A percentile compares a stretch with the other conserved stretches of the same genome.
These are phyloP conservation scores for Sebastes variabilis DNA, from an alignment of 2,797 vertebrate species.

Conservation along the genomic window DNA sequence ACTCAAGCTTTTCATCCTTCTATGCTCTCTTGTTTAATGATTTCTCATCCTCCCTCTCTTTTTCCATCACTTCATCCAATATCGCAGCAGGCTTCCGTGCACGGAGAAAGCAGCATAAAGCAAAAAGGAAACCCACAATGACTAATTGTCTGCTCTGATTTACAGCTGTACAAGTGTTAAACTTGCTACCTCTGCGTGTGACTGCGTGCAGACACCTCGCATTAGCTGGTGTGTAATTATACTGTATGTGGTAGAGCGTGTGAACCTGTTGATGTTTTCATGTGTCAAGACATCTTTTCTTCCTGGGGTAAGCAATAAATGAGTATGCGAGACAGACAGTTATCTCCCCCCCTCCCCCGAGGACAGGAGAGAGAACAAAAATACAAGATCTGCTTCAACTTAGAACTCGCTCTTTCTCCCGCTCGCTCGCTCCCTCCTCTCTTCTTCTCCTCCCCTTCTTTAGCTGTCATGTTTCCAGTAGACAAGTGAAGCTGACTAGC, in stretches of 20 bases:
- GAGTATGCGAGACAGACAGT: constrained; percentile 33
- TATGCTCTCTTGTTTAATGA: constrained; percentile 47
- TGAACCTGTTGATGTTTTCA: constrained; percentile 20
- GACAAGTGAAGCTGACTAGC: constrained; percentile 35
- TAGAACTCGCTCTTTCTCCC: constrained; percentile 34
- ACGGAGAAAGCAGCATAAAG: constrained; percentile 46
- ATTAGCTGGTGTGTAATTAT: constrained; percentile 24
- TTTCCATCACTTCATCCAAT: constrained; percentile 51
- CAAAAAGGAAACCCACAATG: constrained; percentile 53
- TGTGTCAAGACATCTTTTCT: constrained; percentile 15
- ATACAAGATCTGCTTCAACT: constrained; percentile 47
- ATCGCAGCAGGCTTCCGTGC: constrained; percentile 62
- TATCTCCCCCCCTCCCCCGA: not conserved
- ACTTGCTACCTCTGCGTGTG: constrained; percentile 20
- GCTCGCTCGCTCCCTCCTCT: not conserved
- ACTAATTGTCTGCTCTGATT: constrained; percentile 73
- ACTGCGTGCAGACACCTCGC: constrained; percentile 12
- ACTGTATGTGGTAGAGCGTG: constrained; percentile 4
- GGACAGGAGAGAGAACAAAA: constrained; percentile 23
- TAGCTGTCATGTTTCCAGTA: constrained; percentile 36
- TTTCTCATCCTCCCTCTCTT: constrained; percentile 51
- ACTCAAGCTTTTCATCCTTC: constrained; percentile 53
- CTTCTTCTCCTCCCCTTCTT: not conserved
- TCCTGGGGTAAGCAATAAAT: constrained; percentile 50
- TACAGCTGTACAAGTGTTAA: constrained; percentile 58